These are phyloP conservation scores for Muschampia plurimacula DNA, from an alignment of 2,888 invertebrate species.

Conservation along the genomic window DNA sequence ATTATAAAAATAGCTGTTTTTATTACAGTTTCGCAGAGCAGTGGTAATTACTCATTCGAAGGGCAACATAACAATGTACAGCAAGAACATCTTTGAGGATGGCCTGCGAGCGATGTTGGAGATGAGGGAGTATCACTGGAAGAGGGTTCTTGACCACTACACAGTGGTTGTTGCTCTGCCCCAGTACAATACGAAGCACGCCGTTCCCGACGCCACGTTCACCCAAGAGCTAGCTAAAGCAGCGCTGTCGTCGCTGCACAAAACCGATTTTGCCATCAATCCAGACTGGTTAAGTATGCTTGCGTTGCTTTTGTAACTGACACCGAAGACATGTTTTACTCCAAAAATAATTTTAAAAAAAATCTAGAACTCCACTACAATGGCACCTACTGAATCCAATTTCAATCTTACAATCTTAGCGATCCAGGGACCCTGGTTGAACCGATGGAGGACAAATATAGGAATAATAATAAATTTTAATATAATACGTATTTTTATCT, in stretches of 20 bases:
- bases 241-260: conserved; percentile 62
- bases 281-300: conserved; percentile 69
- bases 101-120: conserved; percentile 70
- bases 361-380: no score
- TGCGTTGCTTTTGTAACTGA: neutral
- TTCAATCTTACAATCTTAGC: no score
- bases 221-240: conserved; percentile 66
- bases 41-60: conserved; percentile 61
- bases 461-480: no score
- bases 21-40: conserved; percentile 66
- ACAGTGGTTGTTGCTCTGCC: conserved; percentile 72
- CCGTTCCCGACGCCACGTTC: conserved; percentile 60
- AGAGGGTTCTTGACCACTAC: conserved; percentile 71
- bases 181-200: conserved; percentile 59
- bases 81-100: conserved; percentile 68
- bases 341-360: neutral
- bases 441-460: no score
- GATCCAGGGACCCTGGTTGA: no score
- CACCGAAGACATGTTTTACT: neutral
- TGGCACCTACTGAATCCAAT: no score
- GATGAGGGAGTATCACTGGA: conserved; percentile 72
- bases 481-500: neutral
- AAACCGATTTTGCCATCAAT: conserved; percentile 69
- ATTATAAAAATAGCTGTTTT: neutral
- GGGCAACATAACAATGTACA: conserved; percentile 64